Base-by-base conservation (phyloP, 2,888 invertebrate species). In the Cynaeus angustus region DNA sequence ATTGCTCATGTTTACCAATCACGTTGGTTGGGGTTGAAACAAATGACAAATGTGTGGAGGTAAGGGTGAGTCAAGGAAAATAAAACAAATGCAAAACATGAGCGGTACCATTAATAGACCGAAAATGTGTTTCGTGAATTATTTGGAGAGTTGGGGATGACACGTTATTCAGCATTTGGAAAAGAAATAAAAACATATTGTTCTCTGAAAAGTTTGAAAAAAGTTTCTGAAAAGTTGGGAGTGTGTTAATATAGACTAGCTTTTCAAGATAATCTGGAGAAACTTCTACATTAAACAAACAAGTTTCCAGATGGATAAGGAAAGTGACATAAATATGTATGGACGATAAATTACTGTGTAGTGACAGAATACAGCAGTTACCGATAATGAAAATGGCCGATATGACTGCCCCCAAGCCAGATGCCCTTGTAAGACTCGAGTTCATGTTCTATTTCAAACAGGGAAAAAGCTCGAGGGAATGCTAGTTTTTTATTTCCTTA, bases 381-480 rank as follows among this genome's bases (percentile, higher is more conserved):
- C 75, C 77, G 76, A 80, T 80, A 80, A 80, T 81, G 79, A 80
- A 79, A 80, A 79, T 80, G 74, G 77, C 77, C 75, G 75, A 77
- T 79, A 75, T 76, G 72, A 71, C 62, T 73, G 66, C 69, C 74
- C 74, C 68, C 53, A 67, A 66, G 74, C 71, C 37, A 64, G 55
- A 65, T 68, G 67, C 71, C 71, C 74, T 67, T 70, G 65, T 52
- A 71, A 70, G 66, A 64, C 55, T 68, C 67, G 66, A 59, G 68
- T 61, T 64, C 68, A 64, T 74, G 73, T 74, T 75, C 70, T 72
- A 69, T 73, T 74, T 70, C 66, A 50, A 41, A 26, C 28, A 30
- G 72, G 62, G 53, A 68, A 21, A 70, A 69, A 28, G 62, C 76
- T 77, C 78, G 33, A 68, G 78, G 77, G 79, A 76, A 75, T 74